Evolutionary conservation across 2,113 vertebrate genomes (phyloP).

Genomic region (Melanostigma gelatinosum): DNA sequence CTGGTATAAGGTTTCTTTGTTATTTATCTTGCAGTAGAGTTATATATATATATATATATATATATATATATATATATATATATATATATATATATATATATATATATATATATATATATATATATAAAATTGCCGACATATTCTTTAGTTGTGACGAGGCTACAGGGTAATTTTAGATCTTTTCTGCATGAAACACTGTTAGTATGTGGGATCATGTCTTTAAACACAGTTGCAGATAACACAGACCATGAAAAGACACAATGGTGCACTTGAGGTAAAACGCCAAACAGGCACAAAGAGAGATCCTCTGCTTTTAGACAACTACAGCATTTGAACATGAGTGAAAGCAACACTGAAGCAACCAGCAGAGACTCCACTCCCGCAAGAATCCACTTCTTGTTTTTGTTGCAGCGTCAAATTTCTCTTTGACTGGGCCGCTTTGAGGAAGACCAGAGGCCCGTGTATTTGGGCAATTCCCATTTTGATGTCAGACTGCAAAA

Average conservation of each 20-base stretch:
- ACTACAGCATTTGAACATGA: neutral
- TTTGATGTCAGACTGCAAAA: conserved; percentile 29
- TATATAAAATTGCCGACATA: too few species aligned
- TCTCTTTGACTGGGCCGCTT: conserved; percentile 27
- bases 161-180: neutral
- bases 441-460: conserved; percentile 23
- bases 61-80: too few species aligned
- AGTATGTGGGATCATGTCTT: too few species aligned
- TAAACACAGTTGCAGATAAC: neutral
- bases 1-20: neutral
- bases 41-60: too few species aligned
- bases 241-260: neutral
- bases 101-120: too few species aligned
- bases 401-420: conserved; percentile 50
- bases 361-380: conserved; percentile 25
- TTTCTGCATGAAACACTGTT: neutral
- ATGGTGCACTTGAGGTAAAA: neutral
- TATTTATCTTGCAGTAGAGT: too few species aligned
- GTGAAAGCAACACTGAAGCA: neutral
- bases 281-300: neutral
- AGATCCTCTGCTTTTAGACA: neutral
- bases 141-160: neutral
- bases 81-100: too few species aligned
- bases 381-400: conserved; percentile 54
- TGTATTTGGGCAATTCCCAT: conserved; percentile 23